Conservation (phyloP, 2,888 invertebrate species). For the Drosophila bunnanda region DNA sequence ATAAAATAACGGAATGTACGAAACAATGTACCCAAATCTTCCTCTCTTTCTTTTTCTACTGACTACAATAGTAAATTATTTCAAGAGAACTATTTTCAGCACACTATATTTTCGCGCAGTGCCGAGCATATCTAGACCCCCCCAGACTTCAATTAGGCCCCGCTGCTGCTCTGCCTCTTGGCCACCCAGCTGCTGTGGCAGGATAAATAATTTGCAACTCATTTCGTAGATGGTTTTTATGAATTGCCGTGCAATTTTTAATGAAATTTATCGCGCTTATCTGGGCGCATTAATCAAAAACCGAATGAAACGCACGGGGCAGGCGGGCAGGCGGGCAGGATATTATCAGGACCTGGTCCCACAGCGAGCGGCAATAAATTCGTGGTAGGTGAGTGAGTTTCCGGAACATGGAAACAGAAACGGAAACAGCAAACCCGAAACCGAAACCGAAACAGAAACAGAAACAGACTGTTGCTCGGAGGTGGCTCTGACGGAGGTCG, state of each 20-base stretch:
- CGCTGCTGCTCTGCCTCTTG: slow-evolving; percentile 3
- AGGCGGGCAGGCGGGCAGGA: slow-evolving; percentile 6
- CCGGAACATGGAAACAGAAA: slow-evolving; percentile 8
- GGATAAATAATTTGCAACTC: slow-evolving; percentile 79
- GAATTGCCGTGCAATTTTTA: slow-evolving; percentile 80
- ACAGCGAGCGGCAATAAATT: slow-evolving; percentile 19
- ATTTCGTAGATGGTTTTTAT: slow-evolving; percentile 80
- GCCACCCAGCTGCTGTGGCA: slow-evolving; percentile 34
- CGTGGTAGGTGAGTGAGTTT: slow-evolving; percentile 17
- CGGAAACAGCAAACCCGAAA: slow-evolving; percentile 9
- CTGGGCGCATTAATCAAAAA: slow-evolving; percentile 83
- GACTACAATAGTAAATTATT: no score
- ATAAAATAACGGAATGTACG: no score
- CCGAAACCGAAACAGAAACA: slow-evolving; percentile 27
- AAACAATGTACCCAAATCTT: no score
- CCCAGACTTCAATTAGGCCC: slow-evolving; percentile 36
- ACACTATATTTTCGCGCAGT: slow-evolving; percentile 1
- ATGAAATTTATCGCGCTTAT: slow-evolving; percentile 83
- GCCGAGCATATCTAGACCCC: slow-evolving; percentile 7
- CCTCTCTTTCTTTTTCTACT: no score
- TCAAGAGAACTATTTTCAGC: no score
- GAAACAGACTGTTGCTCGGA: slow-evolving; percentile 71
- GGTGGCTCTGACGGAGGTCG: slow-evolving; percentile 70
- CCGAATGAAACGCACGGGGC: slow-evolving; percentile 48
- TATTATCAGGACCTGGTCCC: slow-evolving; percentile 43